These are phyloP conservation scores for Drosophila pachea DNA, from an alignment of 1,140 invertebrate species.

Conservation along the genomic window DNA sequence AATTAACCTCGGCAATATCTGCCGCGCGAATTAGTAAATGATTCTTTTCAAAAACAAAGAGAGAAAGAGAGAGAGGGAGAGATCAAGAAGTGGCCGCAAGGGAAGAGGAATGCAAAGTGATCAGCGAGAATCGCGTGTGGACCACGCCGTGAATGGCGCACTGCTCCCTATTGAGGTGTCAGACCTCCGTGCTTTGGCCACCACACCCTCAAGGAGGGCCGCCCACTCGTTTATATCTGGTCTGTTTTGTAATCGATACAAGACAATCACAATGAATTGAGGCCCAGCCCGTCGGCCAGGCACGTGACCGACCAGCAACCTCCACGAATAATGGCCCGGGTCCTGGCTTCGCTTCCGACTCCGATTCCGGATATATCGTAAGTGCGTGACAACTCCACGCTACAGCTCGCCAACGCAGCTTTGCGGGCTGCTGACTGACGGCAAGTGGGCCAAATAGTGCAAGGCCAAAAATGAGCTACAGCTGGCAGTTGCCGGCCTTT, in stretches of 20 bases:
- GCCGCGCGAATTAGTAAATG: too few relatives aligned
- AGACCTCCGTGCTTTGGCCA: not conserved
- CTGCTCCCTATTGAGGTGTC: not conserved
- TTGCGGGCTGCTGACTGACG: slow-evolving; percentile 37
- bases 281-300: slow-evolving; percentile 43
- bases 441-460: too few relatives aligned
- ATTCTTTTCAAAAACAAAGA: too few relatives aligned
- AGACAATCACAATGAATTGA: slow-evolving; percentile 72
- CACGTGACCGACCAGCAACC: slow-evolving; percentile 66
- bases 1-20: not conserved
- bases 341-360: slow-evolving; percentile 11
- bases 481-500: slow-evolving; percentile 26
- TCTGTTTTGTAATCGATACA: slow-evolving; percentile 77
- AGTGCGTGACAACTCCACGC: slow-evolving; percentile 10
- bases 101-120: not conserved
- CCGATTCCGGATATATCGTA: not conserved
- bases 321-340: slow-evolving; percentile 4
- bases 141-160: not conserved
- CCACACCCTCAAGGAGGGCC: not conserved
- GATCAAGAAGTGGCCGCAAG: not conserved
- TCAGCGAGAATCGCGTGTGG: not conserved
- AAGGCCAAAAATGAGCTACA: not conserved
- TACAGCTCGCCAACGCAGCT: slow-evolving; percentile 11
- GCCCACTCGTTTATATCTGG: slow-evolving; percentile 63
- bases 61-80: not conserved